Percentiles rank a stretch among this genome's conserved stretches.
phyloP scores from a whole-genome alignment of 2,888 invertebrate species.

The Drosophila tanythrix region DNA sequence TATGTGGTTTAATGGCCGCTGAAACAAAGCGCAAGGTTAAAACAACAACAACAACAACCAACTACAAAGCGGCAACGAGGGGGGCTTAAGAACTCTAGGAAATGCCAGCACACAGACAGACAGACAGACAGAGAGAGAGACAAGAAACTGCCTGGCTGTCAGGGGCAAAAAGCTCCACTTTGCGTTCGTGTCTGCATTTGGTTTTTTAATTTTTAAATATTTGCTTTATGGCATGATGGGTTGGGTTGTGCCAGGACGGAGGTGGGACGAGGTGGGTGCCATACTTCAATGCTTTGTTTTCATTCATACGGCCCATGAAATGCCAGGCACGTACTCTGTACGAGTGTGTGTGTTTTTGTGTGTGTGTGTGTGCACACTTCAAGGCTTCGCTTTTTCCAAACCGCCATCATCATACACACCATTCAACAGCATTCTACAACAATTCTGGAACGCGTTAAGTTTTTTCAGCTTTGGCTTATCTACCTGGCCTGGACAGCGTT shows the following conservation, averaged over 20 bases:
- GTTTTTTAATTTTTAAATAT: constrained; percentile 69
- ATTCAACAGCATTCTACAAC: neutral
- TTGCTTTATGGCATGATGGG: constrained; percentile 47
- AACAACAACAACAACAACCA: constrained; percentile 40
- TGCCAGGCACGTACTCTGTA: constrained; percentile 69
- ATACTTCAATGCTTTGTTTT: constrained; percentile 60
- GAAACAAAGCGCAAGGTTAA: constrained; percentile 76
- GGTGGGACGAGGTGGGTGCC: constrained; percentile 1
- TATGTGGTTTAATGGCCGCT: constrained; percentile 74
- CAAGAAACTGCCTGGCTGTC: constrained; percentile 34
- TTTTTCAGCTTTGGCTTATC: constrained; percentile 41
- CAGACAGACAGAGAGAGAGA: constrained; percentile 20
- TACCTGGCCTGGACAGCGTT: constrained; percentile 24
- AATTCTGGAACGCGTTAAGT: constrained; percentile 30
- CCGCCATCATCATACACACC: constrained; percentile 1
- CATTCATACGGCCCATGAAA: constrained; percentile 62
- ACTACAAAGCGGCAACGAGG: constrained; percentile 21
- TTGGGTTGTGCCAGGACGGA: neutral
- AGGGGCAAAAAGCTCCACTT: constrained; percentile 62
- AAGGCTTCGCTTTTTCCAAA: constrained; percentile 60
- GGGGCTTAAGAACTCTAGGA: constrained; percentile 66
- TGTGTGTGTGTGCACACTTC: constrained; percentile 53
- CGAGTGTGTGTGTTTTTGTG: constrained; percentile 5
- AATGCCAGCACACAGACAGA: constrained; percentile 56
- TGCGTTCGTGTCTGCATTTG: constrained; percentile 65